These are phyloP conservation scores for Mimachlamys varia DNA, from an alignment of 2,888 invertebrate genomes.

Conservation along the genomic window DNA sequence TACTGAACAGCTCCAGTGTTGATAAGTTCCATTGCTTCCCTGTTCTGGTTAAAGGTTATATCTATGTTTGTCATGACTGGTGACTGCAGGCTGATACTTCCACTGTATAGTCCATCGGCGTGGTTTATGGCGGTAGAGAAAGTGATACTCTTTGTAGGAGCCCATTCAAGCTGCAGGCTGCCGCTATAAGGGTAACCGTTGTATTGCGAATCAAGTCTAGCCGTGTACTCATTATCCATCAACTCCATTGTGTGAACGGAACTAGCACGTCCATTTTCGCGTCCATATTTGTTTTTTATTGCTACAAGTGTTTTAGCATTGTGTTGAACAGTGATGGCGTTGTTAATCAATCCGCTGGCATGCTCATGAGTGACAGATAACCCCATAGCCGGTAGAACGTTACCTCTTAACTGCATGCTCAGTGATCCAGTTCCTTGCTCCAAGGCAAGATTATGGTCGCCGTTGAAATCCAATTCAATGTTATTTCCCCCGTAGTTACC, in stretches of 20 bases:
- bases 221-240: background rate
- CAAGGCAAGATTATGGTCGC: constrained; percentile 54
- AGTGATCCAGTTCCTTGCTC: constrained; percentile 53
- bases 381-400: constrained; percentile 55
- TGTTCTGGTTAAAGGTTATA: constrained; percentile 45
- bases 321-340: constrained; percentile 48
- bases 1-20: constrained; percentile 39
- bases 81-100: constrained; percentile 47
- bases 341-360: constrained; percentile 57
- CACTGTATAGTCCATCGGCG: constrained; percentile 42
- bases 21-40: constrained; percentile 50
- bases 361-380: constrained; percentile 62
- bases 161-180: constrained; percentile 60
- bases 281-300: constrained; percentile 55
- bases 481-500: constrained; percentile 57
- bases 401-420: constrained; percentile 59
- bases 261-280: constrained; percentile 48
- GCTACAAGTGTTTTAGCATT: constrained; percentile 54
- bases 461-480: constrained; percentile 53
- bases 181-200: constrained; percentile 57
- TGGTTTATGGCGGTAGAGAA: constrained; percentile 48
- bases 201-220: constrained; percentile 48
- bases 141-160: constrained; percentile 41
- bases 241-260: constrained; percentile 48
- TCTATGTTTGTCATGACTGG: constrained; percentile 43